These are phyloP conservation scores for Tachyglossus aculeatus DNA, from an alignment of 2,797 vertebrate species.

Conservation along the genomic window DNA sequence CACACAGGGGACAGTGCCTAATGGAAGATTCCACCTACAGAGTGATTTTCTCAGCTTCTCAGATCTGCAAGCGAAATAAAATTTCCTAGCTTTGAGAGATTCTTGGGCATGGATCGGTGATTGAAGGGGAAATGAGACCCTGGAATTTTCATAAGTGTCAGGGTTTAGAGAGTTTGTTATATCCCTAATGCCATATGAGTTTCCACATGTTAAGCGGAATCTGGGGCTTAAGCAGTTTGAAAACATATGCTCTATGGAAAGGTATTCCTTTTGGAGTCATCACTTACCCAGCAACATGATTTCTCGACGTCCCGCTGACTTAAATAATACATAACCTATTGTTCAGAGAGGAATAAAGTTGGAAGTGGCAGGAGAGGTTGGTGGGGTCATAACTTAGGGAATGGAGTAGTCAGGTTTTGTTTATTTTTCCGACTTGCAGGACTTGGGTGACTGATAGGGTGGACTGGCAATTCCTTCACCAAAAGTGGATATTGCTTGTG, in stretches of 20 bases:
- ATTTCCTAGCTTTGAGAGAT: not conserved
- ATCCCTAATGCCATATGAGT: not conserved
- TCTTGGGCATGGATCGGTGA: not conserved
- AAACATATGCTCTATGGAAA: accelerated
- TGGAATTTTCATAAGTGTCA: not conserved
- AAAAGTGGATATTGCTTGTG: not conserved
- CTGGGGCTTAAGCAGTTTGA: not conserved
- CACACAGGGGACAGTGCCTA: not conserved
- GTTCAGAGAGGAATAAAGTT: slow-evolving; percentile 58
- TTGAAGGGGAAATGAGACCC: not conserved
- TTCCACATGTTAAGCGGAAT: not conserved
- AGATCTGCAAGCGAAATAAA: not conserved
- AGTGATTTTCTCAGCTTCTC: not conserved
- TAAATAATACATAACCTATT: slow-evolving; percentile 59
- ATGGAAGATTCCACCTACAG: slow-evolving; percentile 5
- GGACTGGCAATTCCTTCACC: not conserved
- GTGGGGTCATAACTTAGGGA: slow-evolving; percentile 66
- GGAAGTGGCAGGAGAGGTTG: slow-evolving; percentile 67
- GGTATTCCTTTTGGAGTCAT: not conserved
- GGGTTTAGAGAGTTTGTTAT: not conserved
- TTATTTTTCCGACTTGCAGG: slow-evolving; percentile 35
- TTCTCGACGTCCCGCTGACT: slow-evolving; percentile 60
- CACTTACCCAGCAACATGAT: accelerated
- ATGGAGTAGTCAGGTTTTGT: slow-evolving; percentile 66
- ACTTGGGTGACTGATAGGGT: slow-evolving; percentile 13